phyloP scores from a whole-genome alignment of 2,113 vertebrate genomes.

The Pedetes capensis region DNA sequence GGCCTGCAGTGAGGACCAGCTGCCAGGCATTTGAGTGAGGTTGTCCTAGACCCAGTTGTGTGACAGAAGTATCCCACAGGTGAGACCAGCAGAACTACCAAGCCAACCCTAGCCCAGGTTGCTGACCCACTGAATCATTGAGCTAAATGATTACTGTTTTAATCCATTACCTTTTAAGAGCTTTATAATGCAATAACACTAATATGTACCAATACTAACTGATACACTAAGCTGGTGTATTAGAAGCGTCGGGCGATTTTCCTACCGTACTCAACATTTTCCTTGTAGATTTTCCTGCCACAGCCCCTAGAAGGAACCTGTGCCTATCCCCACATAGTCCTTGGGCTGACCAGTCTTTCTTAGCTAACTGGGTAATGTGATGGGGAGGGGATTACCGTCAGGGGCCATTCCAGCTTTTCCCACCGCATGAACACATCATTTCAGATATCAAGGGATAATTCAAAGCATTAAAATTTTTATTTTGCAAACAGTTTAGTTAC shows the following conservation, averaged over 20 bases:
- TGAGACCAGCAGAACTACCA: background rate
- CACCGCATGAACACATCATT: background rate
- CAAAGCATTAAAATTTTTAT: background rate
- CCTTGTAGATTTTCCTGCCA: background rate
- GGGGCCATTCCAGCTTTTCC: background rate
- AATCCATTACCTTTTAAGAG: background rate
- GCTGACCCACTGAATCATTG: background rate
- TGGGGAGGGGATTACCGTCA: background rate
- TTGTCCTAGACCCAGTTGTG: rapidly evolving
- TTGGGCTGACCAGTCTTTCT: background rate
- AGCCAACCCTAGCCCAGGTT: background rate
- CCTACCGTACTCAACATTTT: background rate
- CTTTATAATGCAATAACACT: background rate
- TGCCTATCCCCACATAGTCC: rapidly evolving
- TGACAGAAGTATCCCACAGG: background rate
- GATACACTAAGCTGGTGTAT: background rate
- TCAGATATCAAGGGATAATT: background rate
- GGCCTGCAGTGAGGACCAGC: background rate
- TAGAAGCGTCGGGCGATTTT: background rate
- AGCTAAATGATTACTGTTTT: background rate
- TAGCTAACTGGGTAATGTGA: background rate
- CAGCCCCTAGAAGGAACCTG: background rate
- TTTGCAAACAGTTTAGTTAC: background rate
- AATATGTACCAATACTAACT: background rate
- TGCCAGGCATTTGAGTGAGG: background rate